These are phyloP conservation scores for Spatula versicolor DNA, from an alignment of 2,797 vertebrate species.

Conservation along the genomic window DNA sequence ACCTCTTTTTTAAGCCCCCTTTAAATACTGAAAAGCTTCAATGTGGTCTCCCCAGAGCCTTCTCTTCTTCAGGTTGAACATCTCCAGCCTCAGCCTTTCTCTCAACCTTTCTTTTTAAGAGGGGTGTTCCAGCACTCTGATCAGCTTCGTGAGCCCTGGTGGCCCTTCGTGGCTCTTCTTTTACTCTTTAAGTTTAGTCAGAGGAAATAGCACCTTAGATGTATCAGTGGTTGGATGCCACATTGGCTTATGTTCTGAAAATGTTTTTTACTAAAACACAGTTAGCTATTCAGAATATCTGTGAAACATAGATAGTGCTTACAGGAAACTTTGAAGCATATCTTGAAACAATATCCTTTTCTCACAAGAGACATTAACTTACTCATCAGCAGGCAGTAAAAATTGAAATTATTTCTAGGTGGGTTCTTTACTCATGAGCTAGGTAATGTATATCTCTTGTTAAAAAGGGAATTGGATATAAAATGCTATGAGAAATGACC, in stretches of 20 bases:
- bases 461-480: not conserved
- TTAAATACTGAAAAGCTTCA: no score
- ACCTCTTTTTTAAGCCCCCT: no score
- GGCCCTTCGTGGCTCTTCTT: not conserved
- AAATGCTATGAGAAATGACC: not conserved
- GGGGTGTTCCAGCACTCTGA: no score
- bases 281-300: not conserved
- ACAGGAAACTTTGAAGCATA: not conserved
- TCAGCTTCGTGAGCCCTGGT: no score
- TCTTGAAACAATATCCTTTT: not conserved
- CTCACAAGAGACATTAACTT: not conserved
- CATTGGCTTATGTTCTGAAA: not conserved
- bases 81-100: no score
- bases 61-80: no score
- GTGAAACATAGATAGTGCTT: not conserved
- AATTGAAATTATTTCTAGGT: not conserved
- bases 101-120: no score
- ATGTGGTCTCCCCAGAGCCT: no score
- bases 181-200: not conserved
- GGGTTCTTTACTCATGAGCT: not conserved
- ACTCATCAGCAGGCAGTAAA: not conserved
- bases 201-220: constrained; percentile 13
- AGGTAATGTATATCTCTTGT: not conserved
- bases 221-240: constrained; percentile 25
- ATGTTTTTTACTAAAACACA: not conserved